phyloP scores from a whole-genome alignment of 2,888 invertebrate genomes.

The Caenorhabditis sp. region DNA sequence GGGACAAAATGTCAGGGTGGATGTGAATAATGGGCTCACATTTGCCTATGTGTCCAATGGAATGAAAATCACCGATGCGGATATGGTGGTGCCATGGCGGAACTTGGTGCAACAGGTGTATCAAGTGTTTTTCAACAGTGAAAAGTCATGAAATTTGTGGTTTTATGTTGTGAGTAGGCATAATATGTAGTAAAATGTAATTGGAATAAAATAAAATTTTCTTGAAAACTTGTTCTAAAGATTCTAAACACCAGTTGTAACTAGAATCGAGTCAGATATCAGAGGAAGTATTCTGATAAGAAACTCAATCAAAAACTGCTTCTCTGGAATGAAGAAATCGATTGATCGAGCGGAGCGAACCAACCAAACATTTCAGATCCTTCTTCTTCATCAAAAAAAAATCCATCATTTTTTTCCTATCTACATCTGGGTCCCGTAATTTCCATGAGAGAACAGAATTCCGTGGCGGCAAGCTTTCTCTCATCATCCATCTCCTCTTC shows the following conservation, averaged over 20 bases:
- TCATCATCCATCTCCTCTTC: background rate
- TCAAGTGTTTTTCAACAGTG: slow-evolving; percentile 29
- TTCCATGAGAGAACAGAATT: slow-evolving; percentile 5
- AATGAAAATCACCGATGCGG: slow-evolving; percentile 74
- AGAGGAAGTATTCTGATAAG: too few species aligned
- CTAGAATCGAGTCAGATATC: too few species aligned
- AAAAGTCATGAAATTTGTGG: background rate
- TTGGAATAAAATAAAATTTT: too few species aligned
- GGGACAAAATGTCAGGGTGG: slow-evolving; percentile 75
- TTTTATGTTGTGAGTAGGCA: too few species aligned
- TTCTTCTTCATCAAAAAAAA: too few species aligned
- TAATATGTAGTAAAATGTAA: too few species aligned
- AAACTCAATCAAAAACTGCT: too few species aligned
- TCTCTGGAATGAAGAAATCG: too few species aligned
- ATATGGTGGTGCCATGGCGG: slow-evolving; percentile 67
- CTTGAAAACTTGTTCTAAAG: too few species aligned
- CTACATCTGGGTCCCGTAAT: background rate
- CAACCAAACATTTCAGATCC: too few species aligned
- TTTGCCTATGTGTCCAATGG: slow-evolving; percentile 75
- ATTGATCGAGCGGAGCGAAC: too few species aligned
- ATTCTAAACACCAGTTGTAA: too few species aligned
- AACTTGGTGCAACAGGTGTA: slow-evolving; percentile 63
- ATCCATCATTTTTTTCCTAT: background rate
- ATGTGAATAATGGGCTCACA: slow-evolving; percentile 67
- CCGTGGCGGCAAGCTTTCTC: slow-evolving; percentile 1